A percentile compares a stretch with the other conserved stretches of the same genome.
Conservation (phyloP, 1,140 invertebrate species). For the Tribolium madens region DNA sequence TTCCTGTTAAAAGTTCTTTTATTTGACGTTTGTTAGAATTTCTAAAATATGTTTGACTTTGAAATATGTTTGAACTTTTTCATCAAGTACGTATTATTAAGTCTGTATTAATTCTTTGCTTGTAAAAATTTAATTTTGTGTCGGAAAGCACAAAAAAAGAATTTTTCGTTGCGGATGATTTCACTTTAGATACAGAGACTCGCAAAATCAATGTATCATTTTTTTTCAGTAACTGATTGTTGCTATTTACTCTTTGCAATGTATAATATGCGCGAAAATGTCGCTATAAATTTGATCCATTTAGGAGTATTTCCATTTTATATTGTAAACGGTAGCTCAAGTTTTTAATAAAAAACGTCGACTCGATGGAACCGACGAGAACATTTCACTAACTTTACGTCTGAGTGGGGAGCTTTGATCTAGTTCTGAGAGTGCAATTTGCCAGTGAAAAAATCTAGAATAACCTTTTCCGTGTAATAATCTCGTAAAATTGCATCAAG, state of each 20-base stretch:
- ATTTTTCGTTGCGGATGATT: not conserved
- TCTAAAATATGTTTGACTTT: not conserved
- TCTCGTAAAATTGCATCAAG: conserved; percentile 13
- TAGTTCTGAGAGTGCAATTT: conserved; percentile 23
- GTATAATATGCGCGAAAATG: not conserved
- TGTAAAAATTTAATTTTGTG: not conserved
- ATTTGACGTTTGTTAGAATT: not conserved
- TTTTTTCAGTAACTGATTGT: conserved; percentile 7
- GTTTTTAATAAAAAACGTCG: conserved; percentile 30
- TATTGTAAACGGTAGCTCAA: conserved; percentile 25
- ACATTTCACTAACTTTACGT: conserved; percentile 32
- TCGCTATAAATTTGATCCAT: conserved; percentile 5
- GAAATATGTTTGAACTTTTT: too few relatives aligned
- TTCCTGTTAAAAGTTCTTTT: not conserved
- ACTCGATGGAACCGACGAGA: conserved; percentile 31
- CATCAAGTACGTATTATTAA: too few relatives aligned
- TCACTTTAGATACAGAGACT: not conserved
- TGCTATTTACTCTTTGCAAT: not conserved
- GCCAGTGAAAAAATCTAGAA: not conserved
- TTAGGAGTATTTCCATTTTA: conserved; percentile 19
- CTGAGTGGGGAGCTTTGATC: conserved; percentile 19
- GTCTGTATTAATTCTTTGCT: too few relatives aligned
- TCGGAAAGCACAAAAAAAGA: not conserved
- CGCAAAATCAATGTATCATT: not conserved
- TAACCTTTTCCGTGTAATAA: conserved; percentile 24